phyloP scores from a whole-genome alignment of 2,113 vertebrate species.

The Bos indicus region DNA sequence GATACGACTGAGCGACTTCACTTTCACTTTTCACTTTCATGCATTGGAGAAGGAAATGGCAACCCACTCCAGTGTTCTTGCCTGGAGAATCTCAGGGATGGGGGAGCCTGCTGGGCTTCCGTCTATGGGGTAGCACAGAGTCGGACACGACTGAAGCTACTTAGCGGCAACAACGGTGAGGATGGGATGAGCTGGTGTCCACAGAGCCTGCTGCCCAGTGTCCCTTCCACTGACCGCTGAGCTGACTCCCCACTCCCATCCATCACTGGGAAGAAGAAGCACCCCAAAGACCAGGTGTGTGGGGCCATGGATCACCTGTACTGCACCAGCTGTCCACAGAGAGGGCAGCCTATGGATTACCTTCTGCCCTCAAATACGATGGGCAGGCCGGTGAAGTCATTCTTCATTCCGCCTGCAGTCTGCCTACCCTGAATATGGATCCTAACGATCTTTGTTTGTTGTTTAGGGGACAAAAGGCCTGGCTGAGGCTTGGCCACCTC shows the following conservation, averaged over 20 bases:
- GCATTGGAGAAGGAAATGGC: too few species aligned
- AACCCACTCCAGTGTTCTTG: too few species aligned
- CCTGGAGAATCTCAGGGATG: too few species aligned
- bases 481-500: conserved; percentile 32
- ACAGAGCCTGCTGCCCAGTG: rapidly evolving
- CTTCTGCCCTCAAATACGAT: too few species aligned
- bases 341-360: not conserved
- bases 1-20: too few species aligned
- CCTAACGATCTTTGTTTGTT: conserved; percentile 43
- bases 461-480: conserved; percentile 55
- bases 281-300: not conserved
- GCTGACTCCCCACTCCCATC: not conserved
- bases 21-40: too few species aligned
- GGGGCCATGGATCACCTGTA: not conserved
- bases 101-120: too few species aligned
- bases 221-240: not conserved
- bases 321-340: not conserved
- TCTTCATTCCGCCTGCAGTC: not conserved
- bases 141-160: too few species aligned
- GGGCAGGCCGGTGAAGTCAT: not conserved
- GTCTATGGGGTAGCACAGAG: too few species aligned
- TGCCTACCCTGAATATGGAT: not conserved
- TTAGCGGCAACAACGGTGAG: not conserved
- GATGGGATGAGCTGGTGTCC: not conserved
- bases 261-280: not conserved